A percentile compares a stretch with the other conserved stretches of the same genome.
These are phyloP conservation scores for Hermaeophaga mercurialis DNA, from an alignment of 2,888 invertebrate species.

Conservation along the genomic window DNA sequence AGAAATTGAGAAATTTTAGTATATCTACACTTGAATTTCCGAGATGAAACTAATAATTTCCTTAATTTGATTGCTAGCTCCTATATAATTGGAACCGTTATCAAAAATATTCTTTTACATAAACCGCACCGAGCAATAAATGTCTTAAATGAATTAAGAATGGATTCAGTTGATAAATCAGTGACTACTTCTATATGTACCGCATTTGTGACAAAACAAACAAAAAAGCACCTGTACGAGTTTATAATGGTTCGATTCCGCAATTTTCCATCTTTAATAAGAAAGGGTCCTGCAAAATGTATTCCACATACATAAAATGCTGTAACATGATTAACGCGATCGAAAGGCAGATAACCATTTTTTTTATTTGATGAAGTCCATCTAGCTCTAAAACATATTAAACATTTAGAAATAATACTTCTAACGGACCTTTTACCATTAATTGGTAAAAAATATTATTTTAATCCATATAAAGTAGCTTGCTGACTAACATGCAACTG, in stretches of 20 bases:
- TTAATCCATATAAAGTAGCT: neutral
- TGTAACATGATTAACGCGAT: neutral
- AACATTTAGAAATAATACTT: neutral
- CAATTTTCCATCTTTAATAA: slow-evolving; percentile 11
- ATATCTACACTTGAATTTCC: neutral
- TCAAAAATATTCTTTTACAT: slow-evolving; percentile 18
- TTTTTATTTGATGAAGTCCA: neutral
- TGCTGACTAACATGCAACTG: neutral
- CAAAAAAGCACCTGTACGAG: slow-evolving; percentile 9
- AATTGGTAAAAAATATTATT: neutral
- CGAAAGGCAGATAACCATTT: slow-evolving; percentile 10
- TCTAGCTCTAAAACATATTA: neutral
- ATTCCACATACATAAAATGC: slow-evolving; percentile 14
- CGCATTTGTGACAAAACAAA: slow-evolving; percentile 21
- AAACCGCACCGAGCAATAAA: slow-evolving; percentile 26
- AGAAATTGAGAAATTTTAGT: neutral
- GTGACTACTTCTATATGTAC: slow-evolving; percentile 21
- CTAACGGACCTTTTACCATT: neutral
- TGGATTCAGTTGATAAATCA: slow-evolving; percentile 13
- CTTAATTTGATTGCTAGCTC: slow-evolving; percentile 3
- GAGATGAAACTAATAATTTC: neutral
- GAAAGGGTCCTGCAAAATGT: slow-evolving; percentile 19
- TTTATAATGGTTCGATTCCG: neutral
- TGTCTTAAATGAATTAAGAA: slow-evolving; percentile 15
- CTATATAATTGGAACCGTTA: slow-evolving; percentile 18